A percentile compares a stretch with the other conserved stretches of the same genome.
Evolutionary conservation across 2,888 invertebrate species (phyloP).

Genomic region (Drosophila kuntzei): DNA sequence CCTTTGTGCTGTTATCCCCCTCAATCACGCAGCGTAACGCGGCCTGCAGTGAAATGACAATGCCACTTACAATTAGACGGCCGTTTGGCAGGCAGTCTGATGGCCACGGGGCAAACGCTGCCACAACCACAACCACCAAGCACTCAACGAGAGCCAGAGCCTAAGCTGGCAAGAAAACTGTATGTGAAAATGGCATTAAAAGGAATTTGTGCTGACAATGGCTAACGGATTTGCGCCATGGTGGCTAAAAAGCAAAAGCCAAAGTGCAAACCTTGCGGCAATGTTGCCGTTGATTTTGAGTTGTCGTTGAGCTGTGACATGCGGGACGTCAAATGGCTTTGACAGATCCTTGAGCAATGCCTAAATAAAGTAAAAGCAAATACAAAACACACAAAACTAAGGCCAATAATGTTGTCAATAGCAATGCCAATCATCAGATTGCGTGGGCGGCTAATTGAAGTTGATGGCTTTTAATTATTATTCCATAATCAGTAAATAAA

Average conservation of each 20-base stretch:
- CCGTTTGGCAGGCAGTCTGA: conserved; percentile 55
- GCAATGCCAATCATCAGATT: conserved; percentile 36
- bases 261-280: conserved; percentile 48
- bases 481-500: not conserved
- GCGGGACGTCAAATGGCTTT: conserved; percentile 51
- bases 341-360: conserved; percentile 67
- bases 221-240: conserved; percentile 66
- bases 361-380: conserved; percentile 24
- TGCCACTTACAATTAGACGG: conserved; percentile 60
- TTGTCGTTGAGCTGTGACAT: conserved; percentile 49
- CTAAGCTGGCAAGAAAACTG: conserved; percentile 49
- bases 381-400: conserved; percentile 31
- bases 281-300: conserved; percentile 22
- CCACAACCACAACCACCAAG: conserved; percentile 16
- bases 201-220: conserved; percentile 76
- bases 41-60: conserved; percentile 30
- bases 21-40: not conserved
- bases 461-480: conserved; percentile 20
- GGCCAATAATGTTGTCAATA: conserved; percentile 55
- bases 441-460: conserved; percentile 16
- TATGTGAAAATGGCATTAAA: conserved; percentile 67
- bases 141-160: conserved; percentile 4
- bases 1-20: not conserved
- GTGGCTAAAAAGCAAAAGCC: conserved; percentile 45
- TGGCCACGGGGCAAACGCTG: conserved; percentile 30